These are phyloP conservation scores for Phragmatobia fuliginosa DNA, from an alignment of 2,888 invertebrate species.

Conservation along the genomic window DNA sequence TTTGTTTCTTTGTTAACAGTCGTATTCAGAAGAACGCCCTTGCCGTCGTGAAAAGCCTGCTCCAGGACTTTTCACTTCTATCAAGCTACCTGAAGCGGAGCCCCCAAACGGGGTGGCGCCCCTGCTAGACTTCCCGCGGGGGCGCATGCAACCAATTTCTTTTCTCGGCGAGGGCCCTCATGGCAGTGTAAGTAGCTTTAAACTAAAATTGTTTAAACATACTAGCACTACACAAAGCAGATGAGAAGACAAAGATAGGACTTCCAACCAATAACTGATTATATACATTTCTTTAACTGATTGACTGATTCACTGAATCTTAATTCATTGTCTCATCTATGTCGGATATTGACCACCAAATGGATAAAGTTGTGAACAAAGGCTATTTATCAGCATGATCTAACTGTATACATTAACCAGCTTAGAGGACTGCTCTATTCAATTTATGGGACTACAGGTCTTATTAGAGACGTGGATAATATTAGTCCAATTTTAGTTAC, in stretches of 20 bases:
- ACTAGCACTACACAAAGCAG: background rate
- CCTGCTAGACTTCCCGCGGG: constrained; percentile 93
- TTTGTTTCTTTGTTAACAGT: constrained; percentile 58
- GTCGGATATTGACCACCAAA: no score
- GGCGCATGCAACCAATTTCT: constrained; percentile 93
- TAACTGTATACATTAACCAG: no score
- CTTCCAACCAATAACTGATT: background rate
- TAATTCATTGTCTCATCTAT: no score
- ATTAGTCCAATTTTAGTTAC: no score
- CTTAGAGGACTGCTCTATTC: no score
- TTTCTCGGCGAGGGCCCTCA: constrained; percentile 95
- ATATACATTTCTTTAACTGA: background rate
- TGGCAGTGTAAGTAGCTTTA: constrained; percentile 90
- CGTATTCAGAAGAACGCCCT: constrained; percentile 78
- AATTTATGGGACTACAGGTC: no score
- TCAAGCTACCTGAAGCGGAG: constrained; percentile 90
- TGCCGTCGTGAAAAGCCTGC: constrained; percentile 88
- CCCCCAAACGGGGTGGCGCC: constrained; percentile 89
- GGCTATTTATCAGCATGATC: no score
- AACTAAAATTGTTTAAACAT: background rate
- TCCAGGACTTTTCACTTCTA: constrained; percentile 90
- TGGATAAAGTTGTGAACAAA: no score
- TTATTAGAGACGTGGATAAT: no score
- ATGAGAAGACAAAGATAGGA: background rate
- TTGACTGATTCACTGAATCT: background rate